Base-by-base conservation (phyloP, 2,888 invertebrate species). In the Scaptomyza flava region DNA sequence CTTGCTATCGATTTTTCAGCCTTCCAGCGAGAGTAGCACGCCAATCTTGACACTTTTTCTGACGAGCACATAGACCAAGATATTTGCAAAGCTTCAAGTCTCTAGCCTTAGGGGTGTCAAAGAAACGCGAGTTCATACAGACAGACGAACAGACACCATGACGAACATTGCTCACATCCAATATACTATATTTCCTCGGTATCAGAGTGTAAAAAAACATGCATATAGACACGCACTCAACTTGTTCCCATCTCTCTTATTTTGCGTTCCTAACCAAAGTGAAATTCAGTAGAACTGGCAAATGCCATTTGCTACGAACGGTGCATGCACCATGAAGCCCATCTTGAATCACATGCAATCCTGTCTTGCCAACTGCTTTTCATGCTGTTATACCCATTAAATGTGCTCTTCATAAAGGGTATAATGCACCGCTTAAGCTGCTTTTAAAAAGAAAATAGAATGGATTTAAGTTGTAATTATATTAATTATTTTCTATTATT, bases 271-370 rank as follows among this genome's bases (percentile, higher is more conserved):
- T 65, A 80, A 61, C 74, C 64, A 70, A 81, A 78, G 71, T 74
- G 74, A 81, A 78, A 81, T 78, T 78, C 81, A 75, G 75, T 79
- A 79, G 82, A 81, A 81, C 79, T 68, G 65, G 72, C 68, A 57
- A 68, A 75, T 66, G 65, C 27, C 71, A 81, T 64, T 59, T 63
- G 61, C 59, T 63, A 56, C 52, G 52, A 65, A 33, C 48, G 33
- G 36, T 43, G 54, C 50, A 61, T 36, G 45, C 57, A 34, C 34
- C 69, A 56, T 43, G 50, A 27, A 34, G 34, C 41, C 75, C 77
- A 74, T 52, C 60, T 47, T 34, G 57, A 38, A 63, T 47, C 62
- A 50, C 38, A 56, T 34, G 46, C 58, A 60, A 63, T 70, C 67
- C 79, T 61, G 71, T 64, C 66, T 53, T 60, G 51, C 51, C 77